These are phyloP conservation scores for Palythoa grandiflora DNA, from an alignment of 92 coral and sea anemone species.

Conservation along the genomic window DNA sequence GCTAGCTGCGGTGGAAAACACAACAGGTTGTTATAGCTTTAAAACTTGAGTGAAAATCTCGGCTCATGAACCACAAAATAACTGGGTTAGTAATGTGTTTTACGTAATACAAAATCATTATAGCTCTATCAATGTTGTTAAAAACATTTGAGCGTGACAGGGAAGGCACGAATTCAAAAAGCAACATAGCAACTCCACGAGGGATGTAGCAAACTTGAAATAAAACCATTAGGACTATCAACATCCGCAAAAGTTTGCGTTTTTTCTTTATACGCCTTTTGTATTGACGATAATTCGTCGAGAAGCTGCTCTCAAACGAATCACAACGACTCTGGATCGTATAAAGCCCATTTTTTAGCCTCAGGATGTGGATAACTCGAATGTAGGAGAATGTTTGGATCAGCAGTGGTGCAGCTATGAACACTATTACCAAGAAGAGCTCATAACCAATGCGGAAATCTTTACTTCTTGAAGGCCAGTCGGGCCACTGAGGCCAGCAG, in stretches of 20 bases:
- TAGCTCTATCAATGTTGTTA: slow-evolving; percentile 60
- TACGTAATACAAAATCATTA: slow-evolving; percentile 75
- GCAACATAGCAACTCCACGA: slow-evolving; percentile 74
- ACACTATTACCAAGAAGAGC: slow-evolving; percentile 61
- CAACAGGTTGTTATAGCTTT: slow-evolving; percentile 18
- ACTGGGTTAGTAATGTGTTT: slow-evolving; percentile 82
- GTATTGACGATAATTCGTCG: slow-evolving; percentile 20
- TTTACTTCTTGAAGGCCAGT: slow-evolving; percentile 28
- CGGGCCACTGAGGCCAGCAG: slow-evolving; percentile 45
- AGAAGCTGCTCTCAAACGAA: slow-evolving; percentile 3
- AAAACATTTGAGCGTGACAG: slow-evolving; percentile 31
- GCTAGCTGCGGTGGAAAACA: background rate
- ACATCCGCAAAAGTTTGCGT: slow-evolving; percentile 75
- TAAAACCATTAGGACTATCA: slow-evolving; percentile 66
- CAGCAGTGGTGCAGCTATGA: slow-evolving; percentile 65
- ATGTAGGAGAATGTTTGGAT: slow-evolving; percentile 75
- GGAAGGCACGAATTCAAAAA: slow-evolving; percentile 57
- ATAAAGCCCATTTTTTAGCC: slow-evolving; percentile 53
- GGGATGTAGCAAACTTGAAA: slow-evolving; percentile 86
- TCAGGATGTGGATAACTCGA: slow-evolving; percentile 63
- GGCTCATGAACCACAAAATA: slow-evolving; percentile 83
- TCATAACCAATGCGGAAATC: slow-evolving; percentile 68
- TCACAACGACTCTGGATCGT: slow-evolving; percentile 44
- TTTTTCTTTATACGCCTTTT: slow-evolving; percentile 49
- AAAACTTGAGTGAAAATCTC: slow-evolving; percentile 72